A percentile compares a stretch with the other conserved stretches of the same genome.
phyloP scores from a whole-genome alignment of 1,140 invertebrate genomes.

The Cepaea nemoralis region DNA sequence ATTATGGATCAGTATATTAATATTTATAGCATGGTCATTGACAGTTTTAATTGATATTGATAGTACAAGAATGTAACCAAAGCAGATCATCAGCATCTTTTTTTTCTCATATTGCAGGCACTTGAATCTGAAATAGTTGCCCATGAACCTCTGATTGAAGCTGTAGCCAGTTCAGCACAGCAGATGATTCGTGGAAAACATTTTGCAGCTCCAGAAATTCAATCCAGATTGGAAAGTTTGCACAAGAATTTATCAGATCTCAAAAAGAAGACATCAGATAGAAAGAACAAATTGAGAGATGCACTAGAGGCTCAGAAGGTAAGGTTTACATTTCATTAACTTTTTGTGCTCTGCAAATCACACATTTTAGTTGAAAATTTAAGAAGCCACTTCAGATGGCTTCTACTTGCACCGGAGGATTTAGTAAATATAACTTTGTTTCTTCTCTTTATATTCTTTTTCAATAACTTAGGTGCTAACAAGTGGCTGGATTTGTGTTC shows the following conservation, averaged over 20 bases:
- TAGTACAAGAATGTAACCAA: too few relatives aligned
- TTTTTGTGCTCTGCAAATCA: too few relatives aligned
- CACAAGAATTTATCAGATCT: constrained; percentile 89
- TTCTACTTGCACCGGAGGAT: too few relatives aligned
- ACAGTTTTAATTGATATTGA: too few relatives aligned
- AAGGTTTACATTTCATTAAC: not conserved
- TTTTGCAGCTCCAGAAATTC: constrained; percentile 92
- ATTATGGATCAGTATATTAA: too few relatives aligned
- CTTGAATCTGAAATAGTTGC: constrained; percentile 88
- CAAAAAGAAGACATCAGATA: constrained; percentile 77
- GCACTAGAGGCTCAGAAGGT: constrained; percentile 90
- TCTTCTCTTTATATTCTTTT: too few relatives aligned
- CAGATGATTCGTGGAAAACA: constrained; percentile 93
- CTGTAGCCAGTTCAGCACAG: constrained; percentile 87
- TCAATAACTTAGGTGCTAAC: too few relatives aligned
- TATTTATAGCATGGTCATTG: too few relatives aligned
- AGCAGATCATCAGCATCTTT: not conserved
- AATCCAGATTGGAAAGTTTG: constrained; percentile 82
- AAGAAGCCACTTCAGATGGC: too few relatives aligned
- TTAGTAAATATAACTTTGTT: too few relatives aligned
- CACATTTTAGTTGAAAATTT: too few relatives aligned
- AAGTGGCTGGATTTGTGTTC: too few relatives aligned
- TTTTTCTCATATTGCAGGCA: constrained; percentile 47
- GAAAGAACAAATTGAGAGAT: constrained; percentile 96
- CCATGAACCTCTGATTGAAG: constrained; percentile 91